These are phyloP conservation scores for Lutjanus argentimaculatus DNA, from an alignment of 2,797 vertebrate genomes.

Conservation along the genomic window DNA sequence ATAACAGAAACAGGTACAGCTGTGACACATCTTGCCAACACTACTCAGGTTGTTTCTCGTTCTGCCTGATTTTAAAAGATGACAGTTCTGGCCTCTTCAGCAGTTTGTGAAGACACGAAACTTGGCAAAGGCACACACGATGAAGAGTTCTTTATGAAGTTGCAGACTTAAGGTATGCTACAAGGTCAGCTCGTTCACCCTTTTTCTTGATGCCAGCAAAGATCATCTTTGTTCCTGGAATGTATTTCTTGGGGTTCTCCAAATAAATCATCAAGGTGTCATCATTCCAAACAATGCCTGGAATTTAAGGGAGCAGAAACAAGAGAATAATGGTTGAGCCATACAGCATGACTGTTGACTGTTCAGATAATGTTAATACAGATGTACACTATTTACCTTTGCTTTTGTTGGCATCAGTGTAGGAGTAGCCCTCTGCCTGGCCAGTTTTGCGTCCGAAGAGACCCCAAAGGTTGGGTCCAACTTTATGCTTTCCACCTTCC, in stretches of 20 bases:
- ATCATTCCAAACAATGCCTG: slow-evolving; percentile 88
- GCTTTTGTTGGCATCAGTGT: slow-evolving; percentile 90
- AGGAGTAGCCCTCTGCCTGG: slow-evolving; percentile 86
- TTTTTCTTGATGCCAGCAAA: slow-evolving; percentile 94
- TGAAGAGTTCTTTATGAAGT: slow-evolving; percentile 80
- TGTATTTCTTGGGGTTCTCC: slow-evolving; percentile 94
- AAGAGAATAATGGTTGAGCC: not conserved
- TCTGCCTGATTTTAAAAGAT: slow-evolving; percentile 22
- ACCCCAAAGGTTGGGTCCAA: slow-evolving; percentile 88
- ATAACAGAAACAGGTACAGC: slow-evolving; percentile 53
- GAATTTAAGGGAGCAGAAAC: slow-evolving; percentile 12
- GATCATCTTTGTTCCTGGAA: slow-evolving; percentile 92
- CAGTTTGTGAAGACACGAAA: slow-evolving; percentile 20
- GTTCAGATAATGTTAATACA: not conserved
- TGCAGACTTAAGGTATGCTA: slow-evolving; percentile 89
- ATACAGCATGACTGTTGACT: not conserved
- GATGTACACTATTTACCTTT: slow-evolving; percentile 82
- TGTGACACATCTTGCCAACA: slow-evolving; percentile 45
- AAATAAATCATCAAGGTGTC: slow-evolving; percentile 89
- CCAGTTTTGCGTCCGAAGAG: slow-evolving; percentile 88
- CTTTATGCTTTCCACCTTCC: slow-evolving; percentile 88
- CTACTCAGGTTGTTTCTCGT: slow-evolving; percentile 11
- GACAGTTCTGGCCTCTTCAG: slow-evolving; percentile 32
- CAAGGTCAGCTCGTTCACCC: slow-evolving; percentile 88
- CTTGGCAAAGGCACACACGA: not conserved